Evolutionary conservation across 2,113 vertebrate genomes (phyloP), one percentile per base, ranked within the genome.

Genomic region (Ciconia boyciana): DNA sequence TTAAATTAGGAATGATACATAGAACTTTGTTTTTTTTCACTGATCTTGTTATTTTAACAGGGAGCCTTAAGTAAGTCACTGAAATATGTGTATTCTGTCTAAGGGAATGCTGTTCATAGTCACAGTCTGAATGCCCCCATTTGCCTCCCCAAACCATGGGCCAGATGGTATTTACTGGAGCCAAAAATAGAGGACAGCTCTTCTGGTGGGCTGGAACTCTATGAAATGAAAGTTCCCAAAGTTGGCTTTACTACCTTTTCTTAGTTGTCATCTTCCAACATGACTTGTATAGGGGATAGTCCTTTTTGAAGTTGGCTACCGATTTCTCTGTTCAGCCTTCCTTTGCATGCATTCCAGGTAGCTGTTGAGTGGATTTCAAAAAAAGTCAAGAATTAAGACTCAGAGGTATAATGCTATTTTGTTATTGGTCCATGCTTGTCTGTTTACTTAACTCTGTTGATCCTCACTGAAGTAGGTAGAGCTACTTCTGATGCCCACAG

Each of bases 11-110:
- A 62, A 34, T 20, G 13, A 17, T 10, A 22, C 13, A 2, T 54
- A 32, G 24, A 78, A 62, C 16, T 26, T 61, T 1, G 2, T 2
- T 1, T 1, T 34, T 34, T 87, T 7, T 26, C 24, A n/a, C 7
- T 48, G n/a, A 15, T 18, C 9, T 10, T 84, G 16, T 49, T 49
- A 39, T 62, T 87, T 54, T 58, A 75, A 20, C 31, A 22, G 13
- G 9, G 19, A 66, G 7, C 32, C 32, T 7, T 28, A 39, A 25
- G 6, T 18, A 52, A 57, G n/a, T 57, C 21, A 19, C 31, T 55
- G 48, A 78, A 68, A 49, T 34, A 16, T 2, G 6, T 57, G 22
- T 65, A 5, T 70, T 48, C 51, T 79, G 7, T 54, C 25, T 13
- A 16, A 46, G 49, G 17, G 15, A 34, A 11, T 65, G 31, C 15